Base-by-base conservation (phyloP, 2,113 vertebrate genomes). In the Heterotis niloticus region DNA sequence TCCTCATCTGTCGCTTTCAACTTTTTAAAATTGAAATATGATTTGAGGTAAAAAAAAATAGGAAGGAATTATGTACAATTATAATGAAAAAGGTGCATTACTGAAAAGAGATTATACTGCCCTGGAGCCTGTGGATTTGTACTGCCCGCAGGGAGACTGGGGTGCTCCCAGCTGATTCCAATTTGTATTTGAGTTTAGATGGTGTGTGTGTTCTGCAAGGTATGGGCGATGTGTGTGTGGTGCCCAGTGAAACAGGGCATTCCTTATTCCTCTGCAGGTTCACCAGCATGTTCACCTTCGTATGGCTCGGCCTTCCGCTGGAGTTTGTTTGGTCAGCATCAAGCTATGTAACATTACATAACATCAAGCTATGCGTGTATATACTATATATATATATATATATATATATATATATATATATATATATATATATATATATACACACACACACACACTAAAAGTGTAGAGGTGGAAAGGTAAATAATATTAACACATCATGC, bases 11-110 rank as follows among this genome's bases (percentile, higher is more conserved):
- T 78, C 78, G 83, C 85, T 84, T 86, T 87, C 87, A 24, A 75
- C 83, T 79, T 78, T 29, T 78, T 79, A 5, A 88, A 89, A 90
- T 87, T 89, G 87, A 89, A 92, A 92, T 89, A 88, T 86, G 77
- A 89, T 89, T 92, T 44, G 88, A 87, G 88, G 87, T 80, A 86
- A 83, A 89, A 91, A 91, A 90, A 83, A 89, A 91, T 91, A 90
- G 91, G 86, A 82, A 86, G 87, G 86, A 92, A 88, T 88, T 88
- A 90, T 85, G 88, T 80, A 68, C 79, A 79, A 83, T 84, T 72
- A 69, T 90, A 91, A 91, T 91, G 87, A 87, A 86, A 80, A 87
- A 91, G 90, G 87, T 90, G 88, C 88, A 88, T 91, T 91, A 91
- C 90, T 92, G 90, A 88, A 87, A 90, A 87, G 56, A 88, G 90